Evolutionary conservation across 2,888 invertebrate genomes (phyloP).

Genomic region (Hirtodrosophila duncani): DNA sequence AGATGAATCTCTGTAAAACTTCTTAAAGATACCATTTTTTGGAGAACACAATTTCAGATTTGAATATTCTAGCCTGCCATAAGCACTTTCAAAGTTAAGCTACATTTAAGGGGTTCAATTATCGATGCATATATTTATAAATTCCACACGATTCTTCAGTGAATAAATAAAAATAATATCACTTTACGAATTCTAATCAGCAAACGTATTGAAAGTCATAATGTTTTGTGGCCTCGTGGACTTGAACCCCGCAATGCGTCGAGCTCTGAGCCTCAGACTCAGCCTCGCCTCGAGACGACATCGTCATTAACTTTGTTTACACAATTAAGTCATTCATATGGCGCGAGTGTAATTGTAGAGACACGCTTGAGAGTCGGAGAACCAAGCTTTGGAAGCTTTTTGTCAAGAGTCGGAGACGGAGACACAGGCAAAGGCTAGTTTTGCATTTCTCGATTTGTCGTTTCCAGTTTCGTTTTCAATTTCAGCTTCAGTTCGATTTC

Average conservation of each 20-base stretch:
- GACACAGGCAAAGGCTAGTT: too few relatives aligned
- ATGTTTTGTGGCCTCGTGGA: conserved; percentile 28
- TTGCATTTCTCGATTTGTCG: conserved; percentile 9
- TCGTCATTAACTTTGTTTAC: conserved; percentile 27
- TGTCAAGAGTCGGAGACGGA: too few relatives aligned
- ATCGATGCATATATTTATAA: not conserved
- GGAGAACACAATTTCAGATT: too few relatives aligned
- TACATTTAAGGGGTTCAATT: too few relatives aligned
- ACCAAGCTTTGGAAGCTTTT: too few relatives aligned
- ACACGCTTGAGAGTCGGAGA: not conserved
- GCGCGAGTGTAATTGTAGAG: conserved; percentile 13
- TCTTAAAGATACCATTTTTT: too few relatives aligned
- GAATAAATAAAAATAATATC: conserved; percentile 6
- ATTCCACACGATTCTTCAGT: not conserved
- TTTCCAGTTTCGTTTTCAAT: conserved; percentile 42
- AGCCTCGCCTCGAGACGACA: not conserved
- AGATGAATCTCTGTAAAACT: too few relatives aligned
- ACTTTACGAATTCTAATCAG: conserved; percentile 32
- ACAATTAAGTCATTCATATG: conserved; percentile 35
- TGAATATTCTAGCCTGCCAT: too few relatives aligned
- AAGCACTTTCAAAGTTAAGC: too few relatives aligned
- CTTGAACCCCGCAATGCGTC: too few relatives aligned
- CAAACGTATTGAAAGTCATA: conserved; percentile 27
- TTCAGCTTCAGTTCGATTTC: conserved; percentile 51
- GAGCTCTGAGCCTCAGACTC: too few relatives aligned